Evolutionary conservation across 1,140 invertebrate genomes (phyloP).

Genomic region (Trachymyrmex cornetzi): DNA sequence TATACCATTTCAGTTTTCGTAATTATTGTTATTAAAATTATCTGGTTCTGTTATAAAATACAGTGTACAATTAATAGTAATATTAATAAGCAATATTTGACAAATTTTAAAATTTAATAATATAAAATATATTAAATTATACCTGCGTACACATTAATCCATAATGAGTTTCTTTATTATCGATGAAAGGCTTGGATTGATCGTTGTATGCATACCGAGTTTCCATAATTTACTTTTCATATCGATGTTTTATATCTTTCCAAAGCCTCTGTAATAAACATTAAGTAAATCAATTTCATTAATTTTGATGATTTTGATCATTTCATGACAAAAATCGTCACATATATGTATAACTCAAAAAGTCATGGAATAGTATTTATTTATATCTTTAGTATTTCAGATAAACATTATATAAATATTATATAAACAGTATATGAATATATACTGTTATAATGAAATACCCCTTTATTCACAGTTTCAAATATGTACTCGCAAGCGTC

Average conservation of each 20-base stretch:
- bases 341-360: background rate
- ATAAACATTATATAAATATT: no score
- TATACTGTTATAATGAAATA: background rate
- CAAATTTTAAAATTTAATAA: background rate
- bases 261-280: slow-evolving; percentile 66
- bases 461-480: slow-evolving; percentile 66
- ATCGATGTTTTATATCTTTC: slow-evolving; percentile 67
- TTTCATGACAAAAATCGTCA: background rate
- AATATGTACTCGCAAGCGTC: slow-evolving; percentile 60
- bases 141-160: background rate
- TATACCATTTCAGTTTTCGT: background rate
- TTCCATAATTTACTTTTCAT: slow-evolving; percentile 29
- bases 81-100: background rate
- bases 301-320: background rate
- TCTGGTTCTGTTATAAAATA: background rate
- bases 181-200: background rate
- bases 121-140: background rate
- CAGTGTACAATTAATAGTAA: background rate
- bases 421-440: no score
- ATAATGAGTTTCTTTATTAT: slow-evolving; percentile 2
- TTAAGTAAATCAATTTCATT: background rate
- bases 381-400: background rate
- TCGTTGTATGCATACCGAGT: background rate
- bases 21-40: background rate
- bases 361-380: background rate